Evolutionary conservation across 2,888 invertebrate species (phyloP).

Genomic region (Drosophila picticornis): DNA sequence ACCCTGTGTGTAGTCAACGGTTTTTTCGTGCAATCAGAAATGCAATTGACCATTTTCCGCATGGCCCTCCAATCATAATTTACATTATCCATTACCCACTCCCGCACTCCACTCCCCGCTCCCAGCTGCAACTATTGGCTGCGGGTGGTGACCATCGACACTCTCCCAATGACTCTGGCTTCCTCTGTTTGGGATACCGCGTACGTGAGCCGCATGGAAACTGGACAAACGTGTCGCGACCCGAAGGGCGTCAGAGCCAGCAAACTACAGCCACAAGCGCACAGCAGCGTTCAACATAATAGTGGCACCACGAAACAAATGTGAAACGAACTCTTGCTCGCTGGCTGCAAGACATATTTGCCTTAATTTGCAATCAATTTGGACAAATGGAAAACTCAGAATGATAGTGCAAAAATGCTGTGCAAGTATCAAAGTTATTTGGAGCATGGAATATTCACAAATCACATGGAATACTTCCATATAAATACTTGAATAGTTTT

Average conservation of each 20-base stretch:
- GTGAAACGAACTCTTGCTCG: not conserved
- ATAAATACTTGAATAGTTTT: not conserved
- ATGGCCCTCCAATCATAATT: constrained; percentile 42
- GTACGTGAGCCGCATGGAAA: constrained; percentile 76
- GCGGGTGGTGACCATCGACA: constrained; percentile 7
- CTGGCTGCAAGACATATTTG: not conserved
- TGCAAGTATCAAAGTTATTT: not conserved
- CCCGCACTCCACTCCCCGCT: not conserved
- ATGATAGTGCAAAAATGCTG: not conserved
- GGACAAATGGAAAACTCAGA: not conserved
- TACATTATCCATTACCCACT: constrained; percentile 4
- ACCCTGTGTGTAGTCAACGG: not conserved
- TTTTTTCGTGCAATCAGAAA: constrained; percentile 17
- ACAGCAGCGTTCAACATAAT: not conserved
- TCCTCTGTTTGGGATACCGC: constrained; percentile 48
- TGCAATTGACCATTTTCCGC: constrained; percentile 25
- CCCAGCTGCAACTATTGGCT: not conserved
- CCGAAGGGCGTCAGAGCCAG: constrained; percentile 33
- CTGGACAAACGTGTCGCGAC: constrained; percentile 62
- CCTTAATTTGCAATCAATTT: not conserved
- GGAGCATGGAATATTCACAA: not conserved
- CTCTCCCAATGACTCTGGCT: constrained; percentile 14
- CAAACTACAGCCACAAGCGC: not conserved
- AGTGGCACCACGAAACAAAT: not conserved
- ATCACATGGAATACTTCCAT: too few species aligned